Percentiles rank a stretch among this genome's conserved stretches.
Evolutionary conservation across 2,113 vertebrate genomes (phyloP).

Genomic region (Lucifuga dentata): DNA sequence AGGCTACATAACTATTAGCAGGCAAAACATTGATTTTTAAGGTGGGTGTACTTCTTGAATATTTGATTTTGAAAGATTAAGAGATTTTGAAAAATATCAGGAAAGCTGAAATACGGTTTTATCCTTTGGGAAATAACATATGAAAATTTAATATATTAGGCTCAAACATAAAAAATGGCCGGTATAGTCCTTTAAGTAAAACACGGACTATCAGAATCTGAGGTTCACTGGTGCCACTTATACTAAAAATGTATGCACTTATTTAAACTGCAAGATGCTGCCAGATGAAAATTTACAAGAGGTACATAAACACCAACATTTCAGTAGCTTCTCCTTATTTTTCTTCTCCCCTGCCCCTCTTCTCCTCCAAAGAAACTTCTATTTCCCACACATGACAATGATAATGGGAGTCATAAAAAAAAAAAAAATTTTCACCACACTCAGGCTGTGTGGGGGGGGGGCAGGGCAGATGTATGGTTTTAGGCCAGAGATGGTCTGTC

Average conservation of each 20-base stretch:
- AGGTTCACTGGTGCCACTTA: slow-evolving; percentile 28
- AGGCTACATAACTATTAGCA: no score
- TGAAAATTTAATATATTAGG: no score
- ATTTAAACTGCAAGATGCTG: slow-evolving; percentile 11
- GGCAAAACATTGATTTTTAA: no score
- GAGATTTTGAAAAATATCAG: no score
- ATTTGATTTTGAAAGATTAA: no score
- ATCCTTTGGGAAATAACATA: no score
- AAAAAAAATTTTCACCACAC: slow-evolving; percentile 44
- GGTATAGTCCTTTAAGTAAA: slow-evolving; percentile 4
- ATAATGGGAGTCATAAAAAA: slow-evolving; percentile 43
- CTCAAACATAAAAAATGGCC: no score
- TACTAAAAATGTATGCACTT: slow-evolving; percentile 5
- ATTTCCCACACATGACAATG: slow-evolving; percentile 51
- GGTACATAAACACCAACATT: slow-evolving; percentile 33
- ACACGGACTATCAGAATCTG: background rate
- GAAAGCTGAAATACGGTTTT: no score
- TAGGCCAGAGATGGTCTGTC: slow-evolving; percentile 56
- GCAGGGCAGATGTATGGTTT: slow-evolving; percentile 58
- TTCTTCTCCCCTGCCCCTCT: no score
- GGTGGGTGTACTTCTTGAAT: no score
- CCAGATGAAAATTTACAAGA: slow-evolving; percentile 25
- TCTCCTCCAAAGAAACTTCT: slow-evolving; percentile 31
- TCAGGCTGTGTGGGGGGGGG: slow-evolving; percentile 48
- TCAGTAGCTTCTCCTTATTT: slow-evolving; percentile 27